These are phyloP conservation scores for Rhinoptilus africanus DNA, from an alignment of 2,113 vertebrate species.

Conservation along the genomic window DNA sequence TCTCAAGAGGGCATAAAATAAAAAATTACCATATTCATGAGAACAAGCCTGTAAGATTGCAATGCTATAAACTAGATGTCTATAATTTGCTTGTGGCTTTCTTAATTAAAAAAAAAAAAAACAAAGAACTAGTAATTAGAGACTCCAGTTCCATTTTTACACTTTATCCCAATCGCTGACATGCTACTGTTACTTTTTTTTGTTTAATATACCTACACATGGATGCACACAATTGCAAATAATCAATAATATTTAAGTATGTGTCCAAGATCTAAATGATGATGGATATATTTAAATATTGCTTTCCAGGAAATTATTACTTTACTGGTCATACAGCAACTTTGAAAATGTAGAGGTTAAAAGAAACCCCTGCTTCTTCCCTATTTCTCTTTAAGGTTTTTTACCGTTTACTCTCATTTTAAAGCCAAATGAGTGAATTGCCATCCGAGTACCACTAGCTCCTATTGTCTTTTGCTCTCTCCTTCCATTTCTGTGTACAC, in stretches of 20 bases:
- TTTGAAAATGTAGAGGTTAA: slow-evolving; percentile 63
- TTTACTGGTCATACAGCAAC: slow-evolving; percentile 68
- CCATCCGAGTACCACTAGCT: background rate
- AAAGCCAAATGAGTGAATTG: slow-evolving; percentile 30
- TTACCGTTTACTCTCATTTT: slow-evolving; percentile 48
- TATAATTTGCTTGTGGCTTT: slow-evolving; percentile 82
- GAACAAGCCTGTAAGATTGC: slow-evolving; percentile 78
- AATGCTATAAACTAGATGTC: slow-evolving; percentile 81
- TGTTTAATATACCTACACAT: slow-evolving; percentile 77
- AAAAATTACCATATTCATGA: slow-evolving; percentile 88
- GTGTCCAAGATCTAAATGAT: slow-evolving; percentile 80
- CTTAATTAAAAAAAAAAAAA: slow-evolving; percentile 76
- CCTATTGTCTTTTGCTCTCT: slow-evolving; percentile 28
- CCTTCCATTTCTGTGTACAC: background rate
- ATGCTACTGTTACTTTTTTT: slow-evolving; percentile 70
- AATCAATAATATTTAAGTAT: slow-evolving; percentile 84
- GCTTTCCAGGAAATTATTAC: slow-evolving; percentile 74
- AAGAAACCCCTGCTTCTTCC: slow-evolving; percentile 36
- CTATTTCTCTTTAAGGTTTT: slow-evolving; percentile 35
- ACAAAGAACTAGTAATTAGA: slow-evolving; percentile 73
- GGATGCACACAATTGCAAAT: slow-evolving; percentile 82
- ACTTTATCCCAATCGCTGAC: slow-evolving; percentile 67
- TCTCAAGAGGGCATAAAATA: slow-evolving; percentile 84
- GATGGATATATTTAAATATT: slow-evolving; percentile 81
- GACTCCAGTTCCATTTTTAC: slow-evolving; percentile 72